Percentiles rank a stretch among this genome's conserved stretches.
phyloP scores from a whole-genome alignment of 2,888 invertebrate genomes.

The Spodoptera picta region DNA sequence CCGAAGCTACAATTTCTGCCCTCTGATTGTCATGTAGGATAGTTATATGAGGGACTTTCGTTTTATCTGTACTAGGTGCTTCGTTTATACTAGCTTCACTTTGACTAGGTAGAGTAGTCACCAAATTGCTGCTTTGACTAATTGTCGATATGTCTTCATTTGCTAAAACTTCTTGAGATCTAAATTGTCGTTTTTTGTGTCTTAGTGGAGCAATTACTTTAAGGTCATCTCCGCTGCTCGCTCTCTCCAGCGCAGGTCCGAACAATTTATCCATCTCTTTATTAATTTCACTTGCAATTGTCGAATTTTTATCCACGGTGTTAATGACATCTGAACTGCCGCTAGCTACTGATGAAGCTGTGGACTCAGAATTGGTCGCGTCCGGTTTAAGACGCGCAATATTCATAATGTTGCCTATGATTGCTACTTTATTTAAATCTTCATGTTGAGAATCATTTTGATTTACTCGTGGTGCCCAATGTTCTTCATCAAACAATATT shows the following conservation, averaged over 20 bases:
- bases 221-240: constrained; percentile 81
- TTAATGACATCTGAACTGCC: constrained; percentile 78
- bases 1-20: constrained; percentile 92
- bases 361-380: constrained; percentile 70
- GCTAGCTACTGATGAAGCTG: constrained; percentile 73
- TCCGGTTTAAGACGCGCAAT: constrained; percentile 70
- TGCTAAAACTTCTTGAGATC: constrained; percentile 83
- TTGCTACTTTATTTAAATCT: constrained; percentile 56
- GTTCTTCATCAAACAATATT: constrained; percentile 73
- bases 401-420: constrained; percentile 81
- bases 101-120: constrained; percentile 62
- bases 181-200: constrained; percentile 80
- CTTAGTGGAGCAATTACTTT: constrained; percentile 78
- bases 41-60: constrained; percentile 68
- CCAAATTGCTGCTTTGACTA: constrained; percentile 51
- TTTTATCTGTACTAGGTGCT: constrained; percentile 56
- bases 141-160: constrained; percentile 63
- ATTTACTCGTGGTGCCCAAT: constrained; percentile 69
- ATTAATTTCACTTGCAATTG: constrained; percentile 74
- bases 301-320: constrained; percentile 68
- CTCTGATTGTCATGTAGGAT: constrained; percentile 85
- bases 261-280: constrained; percentile 83
- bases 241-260: constrained; percentile 78
- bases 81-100: constrained; percentile 65
- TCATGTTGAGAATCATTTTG: constrained; percentile 38